Evolutionary conservation across 2,888 invertebrate genomes (phyloP).

Genomic region (Euphydryas editha): DNA sequence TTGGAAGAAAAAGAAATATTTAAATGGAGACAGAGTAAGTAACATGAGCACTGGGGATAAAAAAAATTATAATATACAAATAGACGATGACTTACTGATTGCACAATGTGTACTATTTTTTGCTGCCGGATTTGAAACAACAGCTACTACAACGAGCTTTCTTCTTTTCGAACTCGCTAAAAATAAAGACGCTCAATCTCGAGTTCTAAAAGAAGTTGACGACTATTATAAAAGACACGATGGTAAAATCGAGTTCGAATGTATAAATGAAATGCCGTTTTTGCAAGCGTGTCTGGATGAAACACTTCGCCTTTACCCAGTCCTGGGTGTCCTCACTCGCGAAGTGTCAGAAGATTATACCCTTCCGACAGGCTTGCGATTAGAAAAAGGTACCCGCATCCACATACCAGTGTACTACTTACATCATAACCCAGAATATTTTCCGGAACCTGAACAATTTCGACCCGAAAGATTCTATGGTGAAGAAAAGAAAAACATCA

Average conservation of each 20-base stretch:
- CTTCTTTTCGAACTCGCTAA: constrained; percentile 59
- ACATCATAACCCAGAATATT: constrained; percentile 54
- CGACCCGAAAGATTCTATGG: constrained; percentile 58
- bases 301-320: constrained; percentile 56
- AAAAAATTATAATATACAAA: constrained; percentile 48
- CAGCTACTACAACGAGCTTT: constrained; percentile 52
- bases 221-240: constrained; percentile 47
- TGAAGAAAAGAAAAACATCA: constrained; percentile 49
- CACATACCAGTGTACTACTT: constrained; percentile 58
- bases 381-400: constrained; percentile 55
- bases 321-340: constrained; percentile 50
- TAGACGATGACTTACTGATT: constrained; percentile 71
- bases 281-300: constrained; percentile 59
- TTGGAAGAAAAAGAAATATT: constrained; percentile 49
- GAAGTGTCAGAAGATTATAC: constrained; percentile 57
- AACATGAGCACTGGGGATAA: constrained; percentile 49
- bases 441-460: constrained; percentile 55
- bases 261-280: constrained; percentile 55
- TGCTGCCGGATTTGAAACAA: constrained; percentile 62
- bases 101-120: constrained; percentile 81
- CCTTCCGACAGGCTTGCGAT: constrained; percentile 53
- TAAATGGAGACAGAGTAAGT: constrained; percentile 55
- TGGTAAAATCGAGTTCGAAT: constrained; percentile 52
- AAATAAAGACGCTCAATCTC: constrained; percentile 45
- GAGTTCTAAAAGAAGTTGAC: constrained; percentile 53